Base-by-base conservation (phyloP, 2,888 invertebrate species). In the Hirudinaria manillensis region DNA sequence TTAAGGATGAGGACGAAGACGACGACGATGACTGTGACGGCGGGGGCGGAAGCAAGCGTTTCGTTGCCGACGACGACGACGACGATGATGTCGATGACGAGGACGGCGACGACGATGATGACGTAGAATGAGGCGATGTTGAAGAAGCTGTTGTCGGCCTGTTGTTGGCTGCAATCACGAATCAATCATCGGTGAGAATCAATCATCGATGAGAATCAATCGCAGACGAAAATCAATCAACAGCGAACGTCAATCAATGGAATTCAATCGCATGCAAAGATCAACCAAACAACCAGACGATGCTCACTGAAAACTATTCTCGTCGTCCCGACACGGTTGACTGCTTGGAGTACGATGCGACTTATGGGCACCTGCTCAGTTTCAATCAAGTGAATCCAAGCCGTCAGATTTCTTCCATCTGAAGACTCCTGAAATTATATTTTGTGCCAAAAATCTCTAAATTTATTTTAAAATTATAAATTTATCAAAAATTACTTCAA, bases 1-100 rank as follows among this genome's bases (percentile, higher is more conserved):
- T 34, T 68, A 32, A 68, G 32, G 36, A 68, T 68, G 68, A 34
- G 34, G 19, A 34, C 16, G 68, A 68, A n/a, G 68, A 68, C n/a
- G 36, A 68, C 68, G 32, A 67, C 32, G 68, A 34, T 34, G 68
- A 34, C 16, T 10, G 24, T 68, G 68, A 36, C 10, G 32, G 34
- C 34, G 36, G 68, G 19, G 68, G 68, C 29, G 61, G 61, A 24
- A 29, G 29, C 29, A 29, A 61, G 24, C 24, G 61, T 61, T 27
- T 61, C 21, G 29, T 29, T 27, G 61, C 21, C 29, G 61, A 61
- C 21, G 61, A 61, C 29, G 61, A 61, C 21, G 61, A 61, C 21
- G 61, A 61, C 19, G 61, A 61, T 68, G 68, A 68, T 68, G 68
- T 29, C 32, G 36, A 24, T 4, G 36, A 68, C 34, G 68, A 36